These are phyloP conservation scores for Chironomus tentans DNA, from an alignment of 2,888 invertebrate genomes.

Conservation along the genomic window DNA sequence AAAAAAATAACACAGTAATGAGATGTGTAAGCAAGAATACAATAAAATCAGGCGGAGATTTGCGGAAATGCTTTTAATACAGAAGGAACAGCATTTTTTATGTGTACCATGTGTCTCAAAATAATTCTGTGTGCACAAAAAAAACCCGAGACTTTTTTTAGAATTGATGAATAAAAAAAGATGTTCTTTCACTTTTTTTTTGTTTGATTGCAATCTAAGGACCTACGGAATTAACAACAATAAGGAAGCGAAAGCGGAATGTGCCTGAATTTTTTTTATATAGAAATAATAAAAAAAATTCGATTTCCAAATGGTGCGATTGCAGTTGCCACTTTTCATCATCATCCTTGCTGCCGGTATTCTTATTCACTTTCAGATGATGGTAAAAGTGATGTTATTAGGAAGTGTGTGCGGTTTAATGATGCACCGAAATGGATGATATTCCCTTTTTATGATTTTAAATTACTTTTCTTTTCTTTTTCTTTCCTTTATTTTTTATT, in stretches of 20 bases:
- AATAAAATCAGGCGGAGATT: conserved; percentile 22
- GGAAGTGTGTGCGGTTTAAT: conserved; percentile 3
- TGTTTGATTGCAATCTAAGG: conserved; percentile 14
- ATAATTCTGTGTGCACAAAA: background rate
- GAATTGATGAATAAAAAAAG: conserved; percentile 22
- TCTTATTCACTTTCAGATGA: background rate
- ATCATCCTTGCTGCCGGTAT: background rate
- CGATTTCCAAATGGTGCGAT: conserved; percentile 23
- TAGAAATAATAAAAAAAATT: background rate
- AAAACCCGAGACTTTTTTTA: conserved; percentile 15
- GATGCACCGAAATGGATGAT: too few species aligned
- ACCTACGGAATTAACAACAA: background rate
- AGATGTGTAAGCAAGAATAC: too few species aligned
- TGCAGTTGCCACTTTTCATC: background rate
- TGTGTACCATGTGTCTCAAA: conserved; percentile 16
- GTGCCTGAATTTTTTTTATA: background rate
- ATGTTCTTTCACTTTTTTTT: conserved; percentile 15
- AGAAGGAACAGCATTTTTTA: background rate
- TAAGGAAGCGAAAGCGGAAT: conserved; percentile 17
- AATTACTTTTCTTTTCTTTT: background rate
- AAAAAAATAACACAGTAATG: background rate
- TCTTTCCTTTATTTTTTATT: background rate
- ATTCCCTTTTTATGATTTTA: background rate
- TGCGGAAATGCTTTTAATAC: conserved; percentile 23
- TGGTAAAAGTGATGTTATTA: conserved; percentile 11